Percentiles rank a stretch among this genome's conserved stretches.
Conservation (phyloP, 2,888 invertebrate genomes). For the Lasioglossum villosulum region DNA sequence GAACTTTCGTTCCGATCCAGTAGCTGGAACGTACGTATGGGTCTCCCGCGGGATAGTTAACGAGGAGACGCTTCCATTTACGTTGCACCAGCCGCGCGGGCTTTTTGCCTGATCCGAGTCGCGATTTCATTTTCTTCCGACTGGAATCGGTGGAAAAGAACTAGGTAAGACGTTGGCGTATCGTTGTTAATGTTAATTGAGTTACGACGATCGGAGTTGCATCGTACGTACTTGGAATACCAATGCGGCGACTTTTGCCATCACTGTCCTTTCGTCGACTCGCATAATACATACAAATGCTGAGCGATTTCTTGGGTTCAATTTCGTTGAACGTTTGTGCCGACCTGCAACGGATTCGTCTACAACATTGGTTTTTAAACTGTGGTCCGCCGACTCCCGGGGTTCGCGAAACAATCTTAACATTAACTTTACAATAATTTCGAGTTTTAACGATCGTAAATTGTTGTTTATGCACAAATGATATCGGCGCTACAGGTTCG, state of each 20-base stretch:
- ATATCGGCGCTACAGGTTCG: no score
- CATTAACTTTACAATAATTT: no score
- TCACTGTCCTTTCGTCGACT: not conserved
- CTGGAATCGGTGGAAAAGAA: not conserved
- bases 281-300: constrained; percentile 40
- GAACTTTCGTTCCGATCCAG: no score
- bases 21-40: no score
- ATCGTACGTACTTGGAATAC: constrained; percentile 30
- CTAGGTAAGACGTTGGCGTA: not conserved
- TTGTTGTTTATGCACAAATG: no score
- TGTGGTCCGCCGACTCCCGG: no score
- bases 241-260: constrained; percentile 18
- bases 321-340: not conserved
- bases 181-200: constrained; percentile 44
- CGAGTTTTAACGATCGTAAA: no score
- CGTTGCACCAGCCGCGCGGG: not conserved
- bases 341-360: no score
- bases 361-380: no score
- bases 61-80: constrained; percentile 41
- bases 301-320: constrained; percentile 22
- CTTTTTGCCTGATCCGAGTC: not conserved
- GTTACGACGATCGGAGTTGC: constrained; percentile 9
- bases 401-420: no score
- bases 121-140: constrained; percentile 16
- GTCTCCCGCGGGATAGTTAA: not conserved